These are phyloP conservation scores for Sthenelais limicola DNA, from an alignment of 2,888 invertebrate genomes.

Conservation along the genomic window DNA sequence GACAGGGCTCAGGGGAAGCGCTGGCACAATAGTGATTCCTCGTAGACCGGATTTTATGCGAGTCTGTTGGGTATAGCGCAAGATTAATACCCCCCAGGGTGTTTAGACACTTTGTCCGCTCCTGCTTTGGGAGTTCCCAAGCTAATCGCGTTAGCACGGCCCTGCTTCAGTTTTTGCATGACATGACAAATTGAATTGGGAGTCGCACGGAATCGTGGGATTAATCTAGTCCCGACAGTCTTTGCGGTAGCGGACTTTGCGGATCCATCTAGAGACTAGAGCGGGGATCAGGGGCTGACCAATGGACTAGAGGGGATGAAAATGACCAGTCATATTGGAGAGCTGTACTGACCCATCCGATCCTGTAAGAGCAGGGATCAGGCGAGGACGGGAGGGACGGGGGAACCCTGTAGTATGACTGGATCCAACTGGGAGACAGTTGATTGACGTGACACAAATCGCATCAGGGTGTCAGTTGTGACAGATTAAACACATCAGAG, in stretches of 20 bases:
- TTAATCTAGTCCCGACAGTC: constrained; percentile 26
- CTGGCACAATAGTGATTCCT: constrained; percentile 24
- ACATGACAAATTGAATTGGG: constrained; percentile 40
- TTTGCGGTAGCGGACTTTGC: neutral
- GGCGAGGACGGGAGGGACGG: no score
- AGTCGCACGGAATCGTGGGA: constrained; percentile 36
- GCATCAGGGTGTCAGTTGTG: no score
- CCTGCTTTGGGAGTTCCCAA: constrained; percentile 7
- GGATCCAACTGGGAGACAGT: no score
- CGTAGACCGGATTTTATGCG: neutral
- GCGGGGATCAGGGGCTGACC: no score
- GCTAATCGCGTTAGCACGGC: constrained; percentile 25
- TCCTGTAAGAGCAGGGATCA: no score
- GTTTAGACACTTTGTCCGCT: constrained; percentile 38
- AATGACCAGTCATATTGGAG: no score
- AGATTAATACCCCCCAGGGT: constrained; percentile 36
- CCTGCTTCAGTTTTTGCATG: constrained; percentile 35
- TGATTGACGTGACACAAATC: no score
- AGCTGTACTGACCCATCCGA: no score
- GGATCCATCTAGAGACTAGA: no score
- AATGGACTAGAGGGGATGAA: no score
- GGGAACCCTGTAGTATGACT: no score
- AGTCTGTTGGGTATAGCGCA: neutral
- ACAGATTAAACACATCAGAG: no score
- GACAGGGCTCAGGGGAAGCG: neutral